Evolutionary conservation across 1,140 invertebrate species (phyloP).

Genomic region (Plutomurus gul): DNA sequence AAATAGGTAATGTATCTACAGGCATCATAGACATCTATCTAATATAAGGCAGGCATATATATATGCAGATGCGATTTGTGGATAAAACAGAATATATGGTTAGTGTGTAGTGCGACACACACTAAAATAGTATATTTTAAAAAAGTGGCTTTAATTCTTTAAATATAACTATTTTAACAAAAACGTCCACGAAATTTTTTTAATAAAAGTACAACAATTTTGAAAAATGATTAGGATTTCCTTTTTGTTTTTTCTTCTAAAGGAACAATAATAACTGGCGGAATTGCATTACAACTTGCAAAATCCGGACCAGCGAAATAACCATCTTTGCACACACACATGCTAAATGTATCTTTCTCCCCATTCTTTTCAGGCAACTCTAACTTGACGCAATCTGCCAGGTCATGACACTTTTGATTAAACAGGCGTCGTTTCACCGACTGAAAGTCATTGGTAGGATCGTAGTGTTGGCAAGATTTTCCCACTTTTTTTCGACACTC

Average conservation of each 20-base stretch:
- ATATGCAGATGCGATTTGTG: too few species aligned
- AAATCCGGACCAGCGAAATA: not conserved
- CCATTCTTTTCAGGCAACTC: not conserved
- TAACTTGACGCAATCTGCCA: not conserved
- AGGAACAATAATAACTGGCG: not conserved
- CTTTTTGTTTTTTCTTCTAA: not conserved
- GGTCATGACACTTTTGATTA: slow-evolving; percentile 27
- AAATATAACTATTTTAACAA: too few species aligned
- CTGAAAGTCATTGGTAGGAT: not conserved
- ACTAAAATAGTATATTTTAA: too few species aligned
- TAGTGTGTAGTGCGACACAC: too few species aligned
- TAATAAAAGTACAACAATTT: too few species aligned
- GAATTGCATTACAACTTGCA: not conserved
- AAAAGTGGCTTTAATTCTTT: too few species aligned
- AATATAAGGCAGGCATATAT: too few species aligned
- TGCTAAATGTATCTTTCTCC: not conserved
- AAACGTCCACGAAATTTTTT: too few species aligned
- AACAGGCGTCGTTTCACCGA: not conserved
- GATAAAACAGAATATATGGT: too few species aligned
- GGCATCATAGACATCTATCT: too few species aligned
- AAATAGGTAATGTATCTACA: too few species aligned
- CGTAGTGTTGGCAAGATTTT: not conserved
- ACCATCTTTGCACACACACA: slow-evolving; percentile 23
- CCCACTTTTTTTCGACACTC: slow-evolving; percentile 37
- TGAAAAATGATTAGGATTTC: too few species aligned